phyloP scores from a whole-genome alignment of 2,113 vertebrate genomes.

The Esox niger region DNA sequence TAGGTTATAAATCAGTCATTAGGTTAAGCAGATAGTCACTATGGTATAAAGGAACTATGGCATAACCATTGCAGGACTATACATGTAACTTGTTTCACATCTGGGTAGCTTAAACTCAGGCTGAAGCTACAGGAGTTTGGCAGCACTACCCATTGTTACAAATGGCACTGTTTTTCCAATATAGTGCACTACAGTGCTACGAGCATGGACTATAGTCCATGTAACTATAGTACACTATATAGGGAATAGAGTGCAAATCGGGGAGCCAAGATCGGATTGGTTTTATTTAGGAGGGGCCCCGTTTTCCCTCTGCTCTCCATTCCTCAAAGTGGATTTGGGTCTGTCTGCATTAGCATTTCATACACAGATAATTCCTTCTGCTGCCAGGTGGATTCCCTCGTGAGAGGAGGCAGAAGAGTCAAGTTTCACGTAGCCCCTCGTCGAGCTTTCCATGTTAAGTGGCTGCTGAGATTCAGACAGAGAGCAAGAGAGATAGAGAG shows the following conservation, averaged over 20 bases:
- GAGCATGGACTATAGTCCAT: no score
- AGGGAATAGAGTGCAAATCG: no score
- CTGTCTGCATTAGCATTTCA: conserved; percentile 62
- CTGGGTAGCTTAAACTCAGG: conserved; percentile 38
- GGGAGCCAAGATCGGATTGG: conserved; percentile 26
- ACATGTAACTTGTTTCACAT: conserved; percentile 37
- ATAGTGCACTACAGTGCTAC: no score
- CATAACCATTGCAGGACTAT: conserved; percentile 30
- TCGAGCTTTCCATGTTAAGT: conserved; percentile 35
- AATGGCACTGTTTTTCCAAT: no score
- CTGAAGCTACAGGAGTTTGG: conserved; percentile 31
- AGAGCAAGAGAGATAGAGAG: conserved; percentile 5
- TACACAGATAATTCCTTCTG: conserved; percentile 51
- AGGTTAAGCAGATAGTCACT: conserved; percentile 14
- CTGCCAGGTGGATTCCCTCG: conserved; percentile 60
- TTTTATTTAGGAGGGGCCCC: conserved; percentile 32
- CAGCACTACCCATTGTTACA: conserved; percentile 17
- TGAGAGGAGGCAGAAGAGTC: conserved; percentile 44
- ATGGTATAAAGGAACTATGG: neutral
- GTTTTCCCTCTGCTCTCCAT: conserved; percentile 37
- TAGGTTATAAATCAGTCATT: neutral
- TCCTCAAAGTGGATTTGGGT: conserved; percentile 35
- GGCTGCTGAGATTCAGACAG: conserved; percentile 29
- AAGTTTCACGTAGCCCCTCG: conserved; percentile 41
- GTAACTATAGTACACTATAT: no score